Evolutionary conservation across 2,888 invertebrate genomes (phyloP).

Genomic region (Polyommatus icarus): DNA sequence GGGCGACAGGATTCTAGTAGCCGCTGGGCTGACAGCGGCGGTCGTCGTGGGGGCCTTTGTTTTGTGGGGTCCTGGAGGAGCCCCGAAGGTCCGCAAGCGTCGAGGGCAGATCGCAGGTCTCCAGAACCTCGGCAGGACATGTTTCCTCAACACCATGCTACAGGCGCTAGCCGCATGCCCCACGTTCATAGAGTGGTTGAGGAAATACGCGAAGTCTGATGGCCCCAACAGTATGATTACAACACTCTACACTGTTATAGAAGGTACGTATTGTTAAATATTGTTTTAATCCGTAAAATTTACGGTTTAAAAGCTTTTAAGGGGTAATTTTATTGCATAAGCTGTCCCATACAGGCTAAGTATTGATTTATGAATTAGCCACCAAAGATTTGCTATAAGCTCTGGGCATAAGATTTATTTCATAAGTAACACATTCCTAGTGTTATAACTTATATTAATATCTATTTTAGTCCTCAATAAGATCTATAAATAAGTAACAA

Average conservation of each 20-base stretch:
- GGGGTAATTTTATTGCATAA: not conserved
- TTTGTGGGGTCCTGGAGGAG: constrained; percentile 88
- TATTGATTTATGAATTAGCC: not conserved
- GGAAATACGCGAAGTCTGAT: constrained; percentile 80
- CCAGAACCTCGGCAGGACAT: constrained; percentile 94
- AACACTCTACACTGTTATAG: constrained; percentile 86
- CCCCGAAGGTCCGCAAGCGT: constrained; percentile 81
- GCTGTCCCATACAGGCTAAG: not conserved
- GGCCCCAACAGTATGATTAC: constrained; percentile 87
- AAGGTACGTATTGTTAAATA: constrained; percentile 74
- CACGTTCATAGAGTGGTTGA: constrained; percentile 90
- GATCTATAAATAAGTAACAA: not conserved
- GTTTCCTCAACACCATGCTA: constrained; percentile 94
- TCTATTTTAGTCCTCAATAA: not conserved
- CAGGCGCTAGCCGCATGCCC: constrained; percentile 95
- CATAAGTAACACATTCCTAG: not conserved
- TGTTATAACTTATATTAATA: not conserved
- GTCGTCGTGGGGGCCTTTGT: constrained; percentile 91
- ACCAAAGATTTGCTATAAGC: not conserved
- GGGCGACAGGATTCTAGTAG: constrained; percentile 88
- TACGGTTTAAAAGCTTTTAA: not conserved
- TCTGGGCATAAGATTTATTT: not conserved
- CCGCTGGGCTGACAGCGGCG: constrained; percentile 89
- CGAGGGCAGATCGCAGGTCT: constrained; percentile 91
- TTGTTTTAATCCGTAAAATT: not conserved